phyloP scores from a whole-genome alignment of 1,140 invertebrate species.

The Hetaerina americana region DNA sequence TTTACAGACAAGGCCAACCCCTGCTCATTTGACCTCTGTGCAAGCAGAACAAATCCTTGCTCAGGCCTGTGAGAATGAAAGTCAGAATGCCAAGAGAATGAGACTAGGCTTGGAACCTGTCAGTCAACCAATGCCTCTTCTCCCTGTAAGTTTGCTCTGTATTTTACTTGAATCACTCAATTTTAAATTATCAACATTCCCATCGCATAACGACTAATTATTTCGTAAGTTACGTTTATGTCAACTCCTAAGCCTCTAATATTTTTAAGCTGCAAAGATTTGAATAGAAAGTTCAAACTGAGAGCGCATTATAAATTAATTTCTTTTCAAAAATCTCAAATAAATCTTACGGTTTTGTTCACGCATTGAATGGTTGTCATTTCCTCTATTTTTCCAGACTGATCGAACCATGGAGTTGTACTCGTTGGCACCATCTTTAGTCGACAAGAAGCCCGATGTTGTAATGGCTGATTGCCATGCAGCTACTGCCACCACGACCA shows the following conservation, averaged over 20 bases:
- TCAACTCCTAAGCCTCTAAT: no score
- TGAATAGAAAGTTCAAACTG: no score
- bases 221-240: no score
- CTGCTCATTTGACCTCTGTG: slow-evolving; percentile 88
- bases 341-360: no score
- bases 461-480: slow-evolving; percentile 14
- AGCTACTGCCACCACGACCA: slow-evolving; percentile 19
- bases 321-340: no score
- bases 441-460: background rate
- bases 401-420: background rate
- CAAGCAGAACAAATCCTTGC: slow-evolving; percentile 92
- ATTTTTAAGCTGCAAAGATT: no score
- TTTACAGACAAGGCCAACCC: slow-evolving; percentile 78
- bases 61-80: slow-evolving; percentile 91
- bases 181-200: background rate
- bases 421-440: background rate
- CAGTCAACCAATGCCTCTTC: slow-evolving; percentile 66
- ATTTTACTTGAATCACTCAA: background rate
- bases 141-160: slow-evolving; percentile 37
- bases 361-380: background rate
- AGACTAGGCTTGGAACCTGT: slow-evolving; percentile 87
- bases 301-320: no score
- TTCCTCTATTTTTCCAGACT: background rate
- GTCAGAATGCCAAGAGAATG: slow-evolving; percentile 92
- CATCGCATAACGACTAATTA: no score